Conservation (phyloP, 53 echinoderm and acorn worm species). For the Hippasteria phrygiana region DNA sequence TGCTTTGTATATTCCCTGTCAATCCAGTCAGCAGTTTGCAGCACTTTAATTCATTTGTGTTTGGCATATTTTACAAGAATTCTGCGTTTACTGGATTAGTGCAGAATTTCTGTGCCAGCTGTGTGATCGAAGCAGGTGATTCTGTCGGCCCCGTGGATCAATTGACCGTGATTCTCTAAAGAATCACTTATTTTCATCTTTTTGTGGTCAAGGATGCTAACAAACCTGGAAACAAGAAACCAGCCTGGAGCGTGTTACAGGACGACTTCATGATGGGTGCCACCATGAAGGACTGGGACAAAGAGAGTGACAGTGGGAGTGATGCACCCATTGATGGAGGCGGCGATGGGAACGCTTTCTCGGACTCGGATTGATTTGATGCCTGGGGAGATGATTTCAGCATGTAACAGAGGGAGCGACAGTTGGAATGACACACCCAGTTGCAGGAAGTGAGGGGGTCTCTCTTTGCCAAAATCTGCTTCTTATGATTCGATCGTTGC, state of each 20-base stretch:
- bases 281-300: constrained; percentile 99
- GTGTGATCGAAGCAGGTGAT: no score
- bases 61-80: no score
- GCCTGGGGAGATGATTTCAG: neutral
- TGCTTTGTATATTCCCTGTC: no score
- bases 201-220: constrained; percentile 27
- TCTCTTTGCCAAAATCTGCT: no score
- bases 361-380: constrained; percentile 30
- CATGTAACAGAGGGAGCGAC: neutral
- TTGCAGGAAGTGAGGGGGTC: no score
- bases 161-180: neutral
- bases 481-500: no score
- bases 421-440: no score
- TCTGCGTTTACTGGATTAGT: no score
- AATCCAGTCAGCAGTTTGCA: no score
- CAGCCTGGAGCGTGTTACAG: constrained; percentile 90
- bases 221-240: constrained; percentile 68
- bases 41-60: no score
- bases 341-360: constrained; percentile 14
- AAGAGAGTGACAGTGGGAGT: constrained; percentile 62
- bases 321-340: neutral
- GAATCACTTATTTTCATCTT: neutral
- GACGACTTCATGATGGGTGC: constrained; percentile 99
- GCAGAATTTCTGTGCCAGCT: no score
- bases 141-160: neutral